Percentiles rank a stretch among this genome's conserved stretches.
Evolutionary conservation across 35 echinoderm and acorn worm species (phyloP).

Genomic region (Amphiura filiformis): DNA sequence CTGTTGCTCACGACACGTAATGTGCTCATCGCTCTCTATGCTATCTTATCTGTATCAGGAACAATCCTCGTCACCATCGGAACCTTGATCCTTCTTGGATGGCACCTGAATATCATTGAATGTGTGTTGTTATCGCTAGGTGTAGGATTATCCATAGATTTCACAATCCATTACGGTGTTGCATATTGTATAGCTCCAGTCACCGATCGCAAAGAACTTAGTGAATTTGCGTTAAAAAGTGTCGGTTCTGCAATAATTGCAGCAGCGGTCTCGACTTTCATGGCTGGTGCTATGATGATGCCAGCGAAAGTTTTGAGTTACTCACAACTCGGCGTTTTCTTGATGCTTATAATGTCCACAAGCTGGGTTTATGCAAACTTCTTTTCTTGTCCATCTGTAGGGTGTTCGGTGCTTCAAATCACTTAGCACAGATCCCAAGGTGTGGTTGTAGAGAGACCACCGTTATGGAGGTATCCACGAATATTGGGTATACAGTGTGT

Average conservation of each 20-base stretch:
- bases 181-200: conserved; percentile 65
- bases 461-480: too few species aligned
- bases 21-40: conserved; percentile 53
- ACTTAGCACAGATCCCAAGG: conserved; percentile 31
- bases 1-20: conserved; percentile 66
- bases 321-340: conserved; percentile 65
- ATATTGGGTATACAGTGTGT: too few species aligned
- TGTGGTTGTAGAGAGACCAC: background rate
- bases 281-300: conserved; percentile 73
- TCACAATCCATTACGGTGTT: conserved; percentile 91
- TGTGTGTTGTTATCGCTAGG: conserved; percentile 68
- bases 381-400: conserved; percentile 74
- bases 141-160: conserved; percentile 85
- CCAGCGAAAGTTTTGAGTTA: conserved; percentile 57
- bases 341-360: conserved; percentile 58
- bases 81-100: conserved; percentile 64
- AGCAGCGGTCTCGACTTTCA: conserved; percentile 73
- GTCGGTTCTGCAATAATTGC: conserved; percentile 61
- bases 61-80: conserved; percentile 64
- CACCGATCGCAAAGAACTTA: conserved; percentile 24
- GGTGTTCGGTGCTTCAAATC: conserved; percentile 55
- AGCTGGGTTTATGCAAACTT: conserved; percentile 81
- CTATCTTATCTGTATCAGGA: conserved; percentile 62
- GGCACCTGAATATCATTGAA: conserved; percentile 86
- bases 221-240: conserved; percentile 27